These are phyloP conservation scores for Plectropomus leopardus DNA, from an alignment of 2,113 vertebrate species.

Conservation along the genomic window DNA sequence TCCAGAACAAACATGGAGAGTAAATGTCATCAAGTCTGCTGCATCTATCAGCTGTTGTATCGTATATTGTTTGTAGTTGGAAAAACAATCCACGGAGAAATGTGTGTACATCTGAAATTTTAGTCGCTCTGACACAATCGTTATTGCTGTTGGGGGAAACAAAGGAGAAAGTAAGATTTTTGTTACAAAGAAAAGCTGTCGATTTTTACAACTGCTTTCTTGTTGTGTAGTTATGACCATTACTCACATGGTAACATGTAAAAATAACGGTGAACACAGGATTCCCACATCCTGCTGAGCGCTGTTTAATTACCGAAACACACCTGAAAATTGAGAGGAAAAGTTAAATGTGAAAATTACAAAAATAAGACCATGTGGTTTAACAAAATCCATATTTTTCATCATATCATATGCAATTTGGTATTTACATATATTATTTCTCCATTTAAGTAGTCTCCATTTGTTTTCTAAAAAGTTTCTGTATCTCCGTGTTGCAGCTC, in stretches of 20 bases:
- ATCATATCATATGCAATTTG: not conserved
- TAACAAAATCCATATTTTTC: not conserved
- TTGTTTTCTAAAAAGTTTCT: not conserved
- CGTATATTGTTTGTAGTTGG: not conserved
- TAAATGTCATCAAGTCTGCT: slow-evolving; percentile 21
- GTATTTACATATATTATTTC: not conserved
- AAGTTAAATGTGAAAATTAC: not conserved
- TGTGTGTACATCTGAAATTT: not conserved
- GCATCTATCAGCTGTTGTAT: not conserved
- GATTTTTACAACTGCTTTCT: not conserved
- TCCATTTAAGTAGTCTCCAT: too few relatives aligned
- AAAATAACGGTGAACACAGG: not conserved
- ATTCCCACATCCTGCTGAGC: not conserved
- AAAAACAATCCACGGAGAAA: not conserved
- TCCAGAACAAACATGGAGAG: slow-evolving; percentile 7
- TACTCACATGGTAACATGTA: not conserved
- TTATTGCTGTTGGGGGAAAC: not conserved
- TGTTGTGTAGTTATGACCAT: not conserved
- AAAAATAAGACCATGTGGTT: not conserved
- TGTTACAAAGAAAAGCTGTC: not conserved
- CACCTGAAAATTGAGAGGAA: not conserved
- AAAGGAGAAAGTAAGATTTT: not conserved
- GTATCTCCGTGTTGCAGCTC: slow-evolving; percentile 82
- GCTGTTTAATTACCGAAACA: not conserved
- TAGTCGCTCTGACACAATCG: not conserved